A percentile compares a stretch with the other conserved stretches of the same genome.
These are phyloP conservation scores for Carabus problematicus DNA, from an alignment of 2,888 invertebrate genomes.

Conservation along the genomic window DNA sequence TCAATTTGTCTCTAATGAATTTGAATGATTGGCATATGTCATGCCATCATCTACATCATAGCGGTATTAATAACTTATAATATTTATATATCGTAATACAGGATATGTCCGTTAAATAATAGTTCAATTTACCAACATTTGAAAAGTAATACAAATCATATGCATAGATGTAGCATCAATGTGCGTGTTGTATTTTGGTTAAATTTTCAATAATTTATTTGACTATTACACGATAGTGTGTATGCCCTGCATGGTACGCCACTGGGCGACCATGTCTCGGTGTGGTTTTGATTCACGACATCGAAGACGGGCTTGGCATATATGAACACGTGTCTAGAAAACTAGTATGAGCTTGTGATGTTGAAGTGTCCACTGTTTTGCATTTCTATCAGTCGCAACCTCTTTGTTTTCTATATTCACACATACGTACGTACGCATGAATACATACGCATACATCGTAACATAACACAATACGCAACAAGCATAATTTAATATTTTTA, in stretches of 20 bases:
- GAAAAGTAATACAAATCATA: too few species aligned
- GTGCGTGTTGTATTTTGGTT: too few species aligned
- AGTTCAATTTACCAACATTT: too few species aligned
- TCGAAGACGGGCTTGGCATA: constrained; percentile 25
- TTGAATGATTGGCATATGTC: too few species aligned
- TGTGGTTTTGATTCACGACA: constrained; percentile 34
- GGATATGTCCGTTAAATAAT: constrained; percentile 9
- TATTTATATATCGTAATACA: too few species aligned
- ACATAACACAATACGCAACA: constrained; percentile 1
- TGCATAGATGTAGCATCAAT: too few species aligned
- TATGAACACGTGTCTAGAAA: constrained; percentile 37
- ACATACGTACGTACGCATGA: not conserved
- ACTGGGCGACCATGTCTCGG: constrained; percentile 7
- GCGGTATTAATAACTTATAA: too few species aligned
- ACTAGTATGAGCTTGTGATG: constrained; percentile 27
- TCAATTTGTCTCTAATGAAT: too few species aligned
- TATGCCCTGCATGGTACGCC: constrained; percentile 20
- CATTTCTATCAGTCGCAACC: constrained; percentile 25
- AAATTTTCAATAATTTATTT: too few species aligned
- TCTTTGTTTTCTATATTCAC: constrained; percentile 25
- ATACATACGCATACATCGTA: too few species aligned
- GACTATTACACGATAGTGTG: constrained; percentile 14
- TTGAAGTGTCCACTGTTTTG: constrained; percentile 35
- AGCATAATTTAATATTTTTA: constrained; percentile 9
- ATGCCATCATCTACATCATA: too few species aligned